Base-by-base conservation (phyloP, 2,797 vertebrate species). In the Sebastes vulpes region DNA sequence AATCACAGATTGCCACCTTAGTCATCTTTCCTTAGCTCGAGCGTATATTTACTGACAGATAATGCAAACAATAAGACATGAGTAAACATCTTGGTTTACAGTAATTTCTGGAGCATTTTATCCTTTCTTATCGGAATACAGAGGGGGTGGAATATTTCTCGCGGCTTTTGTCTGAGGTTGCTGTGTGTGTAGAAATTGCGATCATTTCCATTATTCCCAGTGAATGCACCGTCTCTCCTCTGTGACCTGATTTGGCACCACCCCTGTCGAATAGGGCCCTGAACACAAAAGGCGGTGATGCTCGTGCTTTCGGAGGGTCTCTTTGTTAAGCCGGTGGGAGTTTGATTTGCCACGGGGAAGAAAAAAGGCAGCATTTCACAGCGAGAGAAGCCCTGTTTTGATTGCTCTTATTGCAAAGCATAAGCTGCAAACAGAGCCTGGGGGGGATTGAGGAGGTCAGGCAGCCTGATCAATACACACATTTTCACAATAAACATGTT, bases 51-150 rank as follows among this genome's bases (percentile, higher is more conserved):
- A 67, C 85, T 4, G 63, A 76, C 75, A 64, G 71, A 93, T 89
- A 90, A 91, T 31, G 58, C 79, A 67, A 85, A 89, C 88, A 86
- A 79, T 89, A 78, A 86, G 83, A 89, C 84, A 77, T 18, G 72
- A 79, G 85, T 89, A 91, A 94, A 93, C 85, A 90, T 90, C 72
- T 75, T 23, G 83, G 72, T 89, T 90, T 88, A 88, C 91, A 89
- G 65, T 88, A 72, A 91, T 92, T 92, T 91, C 83, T 75, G 77
- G n/a, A 77, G 87, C 78, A 42, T 89, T 86, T 84, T 59, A 68
- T 81, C 83, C 83, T 78, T 72, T 79, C 60, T 86, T 72, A 76
- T 87, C 68, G 18, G 74, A 85, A 89, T 29, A 32, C 23, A 6
- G 88, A 86, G 91, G 86, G 80, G 91, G 90, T 68, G 91, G 91